Base-by-base conservation (phyloP, 2,797 vertebrate species). In the Menidia menidia region DNA sequence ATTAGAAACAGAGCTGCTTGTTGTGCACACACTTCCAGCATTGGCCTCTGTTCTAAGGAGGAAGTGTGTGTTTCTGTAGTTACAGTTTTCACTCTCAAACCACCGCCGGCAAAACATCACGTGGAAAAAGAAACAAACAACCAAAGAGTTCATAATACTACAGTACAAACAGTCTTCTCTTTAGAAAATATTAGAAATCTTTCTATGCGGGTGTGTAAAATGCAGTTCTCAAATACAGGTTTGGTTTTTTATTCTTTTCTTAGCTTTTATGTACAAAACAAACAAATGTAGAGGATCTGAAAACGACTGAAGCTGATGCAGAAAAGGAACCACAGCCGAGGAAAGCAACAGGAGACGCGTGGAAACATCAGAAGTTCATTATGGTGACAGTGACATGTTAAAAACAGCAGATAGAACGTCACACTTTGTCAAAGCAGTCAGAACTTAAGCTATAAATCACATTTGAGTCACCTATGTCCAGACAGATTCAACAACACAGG, bases 181-280 rank as follows among this genome's bases (percentile, higher is more conserved):
- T 25, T 95, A 92, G 90, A 94, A 98, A 96, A 95, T 97, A 94
- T 96, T 98, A 96, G 95, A 95, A 97, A 96, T 97, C 93, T 95
- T 94, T 94, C 92, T 92, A 97, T 96, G 97, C 95, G 95, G 94
- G 94, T 92, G 94, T 97, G 96, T 94, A 97, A 98, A 97, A 95
- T 91, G 92, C 89, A 88, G 85, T 94, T 95, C 94, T 93, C 89
- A 95, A 95, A 96, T 96, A 96, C 96, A 96, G 82, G 88, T 92
- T 72, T 30, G 35, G 33, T 16, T 71, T 76, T 25, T 54, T 39
- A 60, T 61, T 83, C 52, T 59, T 32, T 66, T 68, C 55, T 71
- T 52, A 42, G 88, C 52, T 71, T 65, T 90, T 97, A 97, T 98
- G 92, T 98, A 98, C 96, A 98, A 68, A 68, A 84, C 18, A 68